These are phyloP conservation scores for Neotoxoptera formosana DNA, from an alignment of 1,140 invertebrate genomes.

Conservation along the genomic window DNA sequence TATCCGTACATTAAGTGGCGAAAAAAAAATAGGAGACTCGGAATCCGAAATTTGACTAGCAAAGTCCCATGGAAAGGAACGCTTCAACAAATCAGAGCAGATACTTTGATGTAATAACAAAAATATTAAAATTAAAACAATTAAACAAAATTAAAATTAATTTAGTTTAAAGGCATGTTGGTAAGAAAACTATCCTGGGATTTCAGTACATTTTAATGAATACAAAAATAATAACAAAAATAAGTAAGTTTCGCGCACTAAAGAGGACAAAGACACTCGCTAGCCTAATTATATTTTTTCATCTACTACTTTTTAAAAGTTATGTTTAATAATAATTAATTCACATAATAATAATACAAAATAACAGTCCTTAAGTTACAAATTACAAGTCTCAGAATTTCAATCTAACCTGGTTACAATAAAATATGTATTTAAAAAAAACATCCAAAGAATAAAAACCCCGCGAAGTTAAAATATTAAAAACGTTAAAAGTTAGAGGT, in stretches of 20 bases:
- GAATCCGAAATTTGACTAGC: conserved; percentile 58
- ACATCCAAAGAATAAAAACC: conserved; percentile 58
- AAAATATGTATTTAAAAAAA: conserved; percentile 57
- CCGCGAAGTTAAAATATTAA: conserved; percentile 56
- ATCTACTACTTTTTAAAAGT: conserved; percentile 55
- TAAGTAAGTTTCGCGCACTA: conserved; percentile 58
- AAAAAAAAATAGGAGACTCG: conserved; percentile 57
- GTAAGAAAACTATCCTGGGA: conserved; percentile 56
- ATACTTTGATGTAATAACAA: conserved; percentile 58
- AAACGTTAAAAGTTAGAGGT: conserved; percentile 56
- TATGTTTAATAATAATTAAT: conserved; percentile 58
- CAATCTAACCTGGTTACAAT: conserved; percentile 58
- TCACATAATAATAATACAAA: conserved; percentile 58
- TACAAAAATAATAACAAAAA: conserved; percentile 58
- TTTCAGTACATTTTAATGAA: conserved; percentile 57
- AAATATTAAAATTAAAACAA: conserved; percentile 57
- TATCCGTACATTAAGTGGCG: conserved; percentile 53
- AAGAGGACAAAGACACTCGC: conserved; percentile 56
- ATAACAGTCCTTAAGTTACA: conserved; percentile 58
- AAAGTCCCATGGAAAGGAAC: conserved; percentile 55
- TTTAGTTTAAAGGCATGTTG: conserved; percentile 56
- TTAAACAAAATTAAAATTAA: conserved; percentile 57
- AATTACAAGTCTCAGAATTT: conserved; percentile 58
- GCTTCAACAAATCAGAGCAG: conserved; percentile 58
- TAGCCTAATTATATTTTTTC: conserved; percentile 48